phyloP scores from a whole-genome alignment of 2,888 invertebrate species.

The Escarpia spicata region DNA sequence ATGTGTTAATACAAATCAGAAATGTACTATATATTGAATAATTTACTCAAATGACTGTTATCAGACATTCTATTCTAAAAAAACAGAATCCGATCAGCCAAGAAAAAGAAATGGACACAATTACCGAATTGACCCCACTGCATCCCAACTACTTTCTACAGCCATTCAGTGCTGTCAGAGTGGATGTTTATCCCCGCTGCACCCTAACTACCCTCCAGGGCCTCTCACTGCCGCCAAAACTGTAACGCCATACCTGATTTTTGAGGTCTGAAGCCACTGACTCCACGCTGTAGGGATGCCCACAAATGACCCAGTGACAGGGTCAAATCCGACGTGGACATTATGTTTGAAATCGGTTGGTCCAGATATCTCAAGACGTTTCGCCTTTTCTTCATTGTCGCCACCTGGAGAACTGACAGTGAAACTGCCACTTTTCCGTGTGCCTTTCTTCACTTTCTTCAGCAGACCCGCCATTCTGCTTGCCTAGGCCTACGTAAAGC shows the following conservation, averaged over 20 bases:
- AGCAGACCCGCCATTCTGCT: neutral
- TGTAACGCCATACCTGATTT: conserved; percentile 73
- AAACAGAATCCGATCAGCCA: neutral
- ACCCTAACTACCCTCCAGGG: neutral
- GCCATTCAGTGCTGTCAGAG: neutral
- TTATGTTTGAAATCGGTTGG: conserved; percentile 73
- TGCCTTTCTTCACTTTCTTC: neutral
- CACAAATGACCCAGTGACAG: conserved; percentile 82
- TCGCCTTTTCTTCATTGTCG: neutral
- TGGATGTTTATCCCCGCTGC: neutral
- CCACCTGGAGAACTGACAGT: neutral
- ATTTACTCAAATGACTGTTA: neutral
- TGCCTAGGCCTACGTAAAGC: conserved; percentile 5
- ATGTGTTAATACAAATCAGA: neutral
- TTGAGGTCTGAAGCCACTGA: conserved; percentile 74
- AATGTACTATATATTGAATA: neutral
- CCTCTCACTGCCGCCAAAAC: conserved; percentile 6
- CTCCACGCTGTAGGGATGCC: conserved; percentile 76
- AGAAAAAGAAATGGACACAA: neutral
- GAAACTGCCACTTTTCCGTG: conserved; percentile 7
- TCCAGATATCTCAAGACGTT: conserved; percentile 17
- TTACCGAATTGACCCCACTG: too few species aligned
- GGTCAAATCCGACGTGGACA: conserved; percentile 87
- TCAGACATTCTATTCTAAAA: neutral
- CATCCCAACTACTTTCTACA: too few species aligned